Evolutionary conservation across 2,113 vertebrate genomes (phyloP).

Genomic region (Hassar affinis): DNA sequence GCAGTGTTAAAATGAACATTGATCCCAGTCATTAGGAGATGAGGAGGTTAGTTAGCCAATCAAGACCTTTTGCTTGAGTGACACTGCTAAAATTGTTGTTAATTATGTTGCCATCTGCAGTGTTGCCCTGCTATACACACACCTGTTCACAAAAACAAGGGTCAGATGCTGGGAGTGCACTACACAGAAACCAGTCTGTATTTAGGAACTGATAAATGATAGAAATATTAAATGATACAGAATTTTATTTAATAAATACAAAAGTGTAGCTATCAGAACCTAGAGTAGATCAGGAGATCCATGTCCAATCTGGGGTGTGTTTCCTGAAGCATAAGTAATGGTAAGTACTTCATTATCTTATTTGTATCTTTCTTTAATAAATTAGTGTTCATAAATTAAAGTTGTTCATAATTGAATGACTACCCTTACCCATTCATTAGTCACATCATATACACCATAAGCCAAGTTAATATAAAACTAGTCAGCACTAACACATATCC

Average conservation of each 20-base stretch:
- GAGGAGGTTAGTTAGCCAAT: slow-evolving; percentile 75
- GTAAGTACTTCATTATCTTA: neutral
- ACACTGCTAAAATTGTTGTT: slow-evolving; percentile 76
- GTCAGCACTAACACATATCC: neutral
- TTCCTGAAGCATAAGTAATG: neutral
- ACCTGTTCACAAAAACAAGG: slow-evolving; percentile 69
- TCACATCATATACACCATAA: neutral
- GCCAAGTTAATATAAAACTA: neutral
- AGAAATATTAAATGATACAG: neutral
- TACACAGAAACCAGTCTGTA: neutral
- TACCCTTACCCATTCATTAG: neutral
- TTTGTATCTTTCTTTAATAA: neutral
- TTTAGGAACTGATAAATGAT: neutral
- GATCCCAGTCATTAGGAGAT: slow-evolving; percentile 74
- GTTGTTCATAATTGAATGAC: neutral
- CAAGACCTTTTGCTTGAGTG: slow-evolving; percentile 70
- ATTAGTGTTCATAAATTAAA: neutral
- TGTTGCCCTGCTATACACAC: slow-evolving; percentile 66
- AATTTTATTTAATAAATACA: neutral
- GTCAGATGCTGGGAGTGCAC: neutral
- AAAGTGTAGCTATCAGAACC: neutral
- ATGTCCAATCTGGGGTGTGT: neutral
- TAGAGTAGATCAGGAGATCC: neutral
- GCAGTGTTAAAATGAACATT: slow-evolving; percentile 69
- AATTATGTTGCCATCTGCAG: slow-evolving; percentile 77